These are phyloP conservation scores for Lamellibrachia columna DNA, from an alignment of 2,888 invertebrate species.

Conservation along the genomic window DNA sequence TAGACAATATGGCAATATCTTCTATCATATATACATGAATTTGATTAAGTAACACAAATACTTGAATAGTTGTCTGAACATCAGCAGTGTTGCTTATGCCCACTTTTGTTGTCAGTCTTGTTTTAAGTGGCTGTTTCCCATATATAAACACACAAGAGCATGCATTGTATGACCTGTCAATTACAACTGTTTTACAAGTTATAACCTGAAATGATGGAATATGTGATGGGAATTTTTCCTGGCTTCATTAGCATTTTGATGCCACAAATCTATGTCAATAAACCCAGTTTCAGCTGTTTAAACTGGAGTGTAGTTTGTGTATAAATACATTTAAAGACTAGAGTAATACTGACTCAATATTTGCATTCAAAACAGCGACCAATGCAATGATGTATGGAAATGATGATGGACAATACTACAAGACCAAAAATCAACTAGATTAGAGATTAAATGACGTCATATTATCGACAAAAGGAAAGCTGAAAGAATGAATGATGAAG, in stretches of 20 bases:
- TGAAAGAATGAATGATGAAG: too few species aligned
- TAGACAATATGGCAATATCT: not conserved
- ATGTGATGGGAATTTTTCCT: not conserved
- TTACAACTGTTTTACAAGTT: not conserved
- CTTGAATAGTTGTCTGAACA: not conserved
- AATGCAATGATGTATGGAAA: too few species aligned
- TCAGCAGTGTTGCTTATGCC: not conserved
- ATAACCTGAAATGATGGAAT: not conserved
- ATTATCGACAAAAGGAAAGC: too few species aligned
- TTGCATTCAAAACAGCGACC: too few species aligned
- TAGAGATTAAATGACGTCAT: too few species aligned
- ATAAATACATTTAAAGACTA: not conserved
- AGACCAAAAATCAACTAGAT: too few species aligned
- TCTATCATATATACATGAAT: not conserved
- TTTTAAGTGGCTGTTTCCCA: not conserved
- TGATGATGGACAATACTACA: too few species aligned
- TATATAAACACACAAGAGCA: not conserved
- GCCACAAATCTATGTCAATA: not conserved
- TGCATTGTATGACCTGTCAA: not conserved
- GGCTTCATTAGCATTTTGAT: not conserved
- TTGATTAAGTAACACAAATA: too few species aligned
- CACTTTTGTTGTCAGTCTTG: not conserved
- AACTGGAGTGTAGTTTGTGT: not conserved
- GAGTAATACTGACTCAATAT: too few species aligned
- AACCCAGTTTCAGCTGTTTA: not conserved